phyloP scores from a whole-genome alignment of 2,888 invertebrate species.

The Mythimna impura region DNA sequence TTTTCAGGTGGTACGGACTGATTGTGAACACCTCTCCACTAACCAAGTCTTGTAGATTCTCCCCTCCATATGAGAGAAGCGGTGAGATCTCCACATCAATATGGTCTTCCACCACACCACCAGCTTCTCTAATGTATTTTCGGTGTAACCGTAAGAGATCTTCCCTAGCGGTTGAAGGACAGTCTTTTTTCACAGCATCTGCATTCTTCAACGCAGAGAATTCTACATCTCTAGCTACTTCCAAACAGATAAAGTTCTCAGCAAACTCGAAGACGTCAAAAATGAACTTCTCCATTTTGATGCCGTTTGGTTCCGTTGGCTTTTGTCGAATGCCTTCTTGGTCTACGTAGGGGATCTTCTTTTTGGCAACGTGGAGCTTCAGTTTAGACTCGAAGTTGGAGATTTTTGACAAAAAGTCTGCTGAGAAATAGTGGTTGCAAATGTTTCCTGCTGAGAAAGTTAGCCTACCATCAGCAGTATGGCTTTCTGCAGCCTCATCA shows the following conservation, averaged over 20 bases:
- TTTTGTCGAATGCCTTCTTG: constrained; percentile 92
- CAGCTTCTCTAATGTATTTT: constrained; percentile 95
- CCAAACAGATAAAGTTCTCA: constrained; percentile 97
- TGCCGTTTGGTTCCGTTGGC: constrained; percentile 97
- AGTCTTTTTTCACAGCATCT: constrained; percentile 96
- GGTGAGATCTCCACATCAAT: constrained; percentile 97
- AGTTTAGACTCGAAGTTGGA: constrained; percentile 94
- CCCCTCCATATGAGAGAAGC: constrained; percentile 96
- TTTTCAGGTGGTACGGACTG: constrained; percentile 91
- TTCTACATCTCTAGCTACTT: constrained; percentile 97
- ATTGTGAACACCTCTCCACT: constrained; percentile 92
- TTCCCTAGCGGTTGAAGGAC: constrained; percentile 95
- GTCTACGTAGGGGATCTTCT: constrained; percentile 97
- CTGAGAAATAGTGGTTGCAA: constrained; percentile 99
- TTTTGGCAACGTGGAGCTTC: constrained; percentile 98
- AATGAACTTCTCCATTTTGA: constrained; percentile 99
- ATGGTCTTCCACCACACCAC: constrained; percentile 92
- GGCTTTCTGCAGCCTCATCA: constrained; percentile 95
- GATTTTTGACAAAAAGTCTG: constrained; percentile 95
- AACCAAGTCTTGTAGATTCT: constrained; percentile 93
- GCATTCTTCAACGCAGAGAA: constrained; percentile 99
- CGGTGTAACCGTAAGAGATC: constrained; percentile 95
- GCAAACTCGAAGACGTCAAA: constrained; percentile 99
- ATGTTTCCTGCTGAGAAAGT: constrained; percentile 99
- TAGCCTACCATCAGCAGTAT: constrained; percentile 94